Base-by-base conservation (phyloP, 2,113 vertebrate species). In the Nannospalax galili region DNA sequence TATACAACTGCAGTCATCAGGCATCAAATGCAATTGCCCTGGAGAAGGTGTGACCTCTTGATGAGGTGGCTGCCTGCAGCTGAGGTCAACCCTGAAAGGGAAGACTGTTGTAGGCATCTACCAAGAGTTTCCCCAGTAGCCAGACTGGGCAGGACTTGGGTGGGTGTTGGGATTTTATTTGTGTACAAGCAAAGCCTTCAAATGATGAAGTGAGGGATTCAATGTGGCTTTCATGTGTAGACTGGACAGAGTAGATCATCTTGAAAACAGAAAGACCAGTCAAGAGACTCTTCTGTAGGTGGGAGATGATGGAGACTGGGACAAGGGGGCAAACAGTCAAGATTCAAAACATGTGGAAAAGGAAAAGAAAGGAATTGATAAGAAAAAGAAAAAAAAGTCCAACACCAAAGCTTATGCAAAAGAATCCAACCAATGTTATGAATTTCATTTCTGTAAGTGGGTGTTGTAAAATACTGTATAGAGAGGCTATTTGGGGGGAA, bases 381-480 rank as follows among this genome's bases (percentile, higher is more conserved):
- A 78, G 26, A 80, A 28, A 62, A 90, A 78, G 20, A 80, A 28
- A 62, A 90, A 88, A 88, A 67, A 78, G 3, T 35, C 24, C 24
- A 93, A 81, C 67, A 93, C 69, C 56, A 93, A 95, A 93, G 24
- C 30, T 45, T 92, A 40, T 69, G 7, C 67, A 85, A 81, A 92
- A 48, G 22, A 73, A 64, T 7, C 15, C 19, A 15, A 75, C 65
- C 45, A 56, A 32, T 93, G 48, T 84, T 77, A 40, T 94, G 69
- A 67, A 84, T 92, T 88, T 67, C 15, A 86, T 60, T 85, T 88
- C 92, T 26, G 16, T n/a, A 80, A 85, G 30, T 90, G 45, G 24
- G 35, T 72, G 95, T 92, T 56, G 16, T 32, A 82, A 22, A 16
- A 75, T 77, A 60, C 16, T 69, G 15, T 20, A 74, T 74, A 85